Conservation (phyloP, 2,113 vertebrate species). For the Narcine bancroftii region DNA sequence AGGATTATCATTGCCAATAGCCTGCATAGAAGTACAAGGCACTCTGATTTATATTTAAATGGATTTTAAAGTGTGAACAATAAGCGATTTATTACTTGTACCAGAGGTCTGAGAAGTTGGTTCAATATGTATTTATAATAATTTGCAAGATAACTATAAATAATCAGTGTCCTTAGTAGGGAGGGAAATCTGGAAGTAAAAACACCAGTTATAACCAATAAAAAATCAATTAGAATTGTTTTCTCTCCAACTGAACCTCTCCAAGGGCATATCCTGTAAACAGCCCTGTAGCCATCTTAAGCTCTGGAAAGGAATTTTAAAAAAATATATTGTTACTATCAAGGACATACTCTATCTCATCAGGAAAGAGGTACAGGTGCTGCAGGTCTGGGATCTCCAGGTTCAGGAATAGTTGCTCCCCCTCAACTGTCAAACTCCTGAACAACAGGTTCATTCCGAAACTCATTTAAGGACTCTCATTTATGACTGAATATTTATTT, state of each 20-base stretch:
- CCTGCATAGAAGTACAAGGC: background rate
- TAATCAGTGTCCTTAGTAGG: background rate
- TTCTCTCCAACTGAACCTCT: background rate
- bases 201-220: background rate
- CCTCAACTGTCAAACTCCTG: too few species aligned
- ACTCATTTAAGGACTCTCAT: too few species aligned
- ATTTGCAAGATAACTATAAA: background rate
- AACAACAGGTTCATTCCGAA: too few species aligned
- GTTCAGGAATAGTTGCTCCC: too few species aligned
- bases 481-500: too few species aligned
- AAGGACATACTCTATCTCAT: too few species aligned
- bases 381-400: too few species aligned
- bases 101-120: background rate
- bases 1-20: background rate
- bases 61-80: background rate
- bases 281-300: background rate
- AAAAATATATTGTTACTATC: too few species aligned
- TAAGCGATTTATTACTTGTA: background rate
- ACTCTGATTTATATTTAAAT: constrained; percentile 2
- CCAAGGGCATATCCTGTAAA: background rate
- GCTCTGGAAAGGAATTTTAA: background rate
- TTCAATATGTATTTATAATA: background rate
- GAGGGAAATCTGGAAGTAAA: background rate
- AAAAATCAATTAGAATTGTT: background rate
- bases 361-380: too few species aligned